Evolutionary conservation across 2,797 vertebrate genomes (phyloP), one percentile per base, ranked within the genome.

Genomic region (Sebastes umbrosus): DNA sequence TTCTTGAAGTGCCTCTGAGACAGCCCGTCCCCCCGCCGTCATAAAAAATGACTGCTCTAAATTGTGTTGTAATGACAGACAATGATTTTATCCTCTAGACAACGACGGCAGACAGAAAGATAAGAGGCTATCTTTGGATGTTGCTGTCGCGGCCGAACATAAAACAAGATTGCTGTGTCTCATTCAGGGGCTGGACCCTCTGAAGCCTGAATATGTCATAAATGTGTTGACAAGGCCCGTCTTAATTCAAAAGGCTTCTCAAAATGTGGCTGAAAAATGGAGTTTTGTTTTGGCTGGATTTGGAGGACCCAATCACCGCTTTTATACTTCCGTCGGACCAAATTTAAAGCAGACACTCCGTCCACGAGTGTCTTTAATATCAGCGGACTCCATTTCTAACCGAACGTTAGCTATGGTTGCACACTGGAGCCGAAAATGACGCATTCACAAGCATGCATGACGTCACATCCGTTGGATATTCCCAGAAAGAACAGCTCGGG

Each of bases 1-100:
- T 69, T 72, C 27, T 80, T 65, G 62, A 77, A 80, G 57, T 80
- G 78, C 70, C 32, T 73, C 52, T 69, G 70, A 84, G 73, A 50
- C 58, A 69, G 58, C 27, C 58, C n/a, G 52, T 32, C 29, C 74
- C 36, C 8, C 25, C 22, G 50, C 13, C 63, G 36, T 73, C 68
- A 65, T 66, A 36, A 75, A 74, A 69, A 57, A 36, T 18, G 20
- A 84, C 75, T 39, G 24, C 24, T 69, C 43, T 43, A 69, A 65
- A 73, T 76, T 46, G 34, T 52, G 31, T 65, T 36, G 55, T 31
- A 66, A 75, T 63, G 29, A 67, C 57, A 69, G 36, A 62, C 65
- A 50, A 43, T 32, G 68, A 65, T 43, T 68, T 5, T 50, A 69
- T 58, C 65, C 63, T 50, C 57, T 12, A 55, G 39, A 68, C 24